These are phyloP conservation scores for Hydrozoanthus gracilis DNA, from an alignment of 92 coral and sea anemone genomes.

Conservation along the genomic window DNA sequence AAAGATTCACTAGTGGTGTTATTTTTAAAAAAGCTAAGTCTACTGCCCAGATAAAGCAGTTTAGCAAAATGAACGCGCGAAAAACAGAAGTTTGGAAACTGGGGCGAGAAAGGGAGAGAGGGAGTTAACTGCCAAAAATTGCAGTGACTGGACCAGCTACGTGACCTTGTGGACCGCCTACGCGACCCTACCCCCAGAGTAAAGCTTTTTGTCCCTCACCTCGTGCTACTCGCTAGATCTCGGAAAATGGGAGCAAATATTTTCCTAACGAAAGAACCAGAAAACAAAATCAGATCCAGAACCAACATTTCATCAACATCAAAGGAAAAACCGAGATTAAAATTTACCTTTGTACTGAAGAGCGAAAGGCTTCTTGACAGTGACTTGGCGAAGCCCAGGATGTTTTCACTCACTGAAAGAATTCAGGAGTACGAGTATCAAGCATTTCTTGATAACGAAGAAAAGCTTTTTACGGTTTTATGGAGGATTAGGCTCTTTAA, in stretches of 20 bases:
- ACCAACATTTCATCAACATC: constrained; percentile 28
- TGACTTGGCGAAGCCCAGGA: background rate
- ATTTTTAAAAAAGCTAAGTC: too few relatives aligned
- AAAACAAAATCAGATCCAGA: constrained; percentile 35
- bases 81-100: background rate
- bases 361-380: background rate
- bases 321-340: constrained; percentile 16
- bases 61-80: too few relatives aligned
- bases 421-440: background rate
- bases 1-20: too few relatives aligned
- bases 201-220: constrained; percentile 32
- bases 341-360: background rate
- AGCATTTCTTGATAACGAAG: background rate
- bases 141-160: constrained; percentile 19
- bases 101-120: constrained; percentile 17
- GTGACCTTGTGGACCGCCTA: constrained; percentile 38
- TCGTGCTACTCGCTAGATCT: background rate
- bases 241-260: constrained; percentile 21
- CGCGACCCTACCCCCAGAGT: constrained; percentile 34
- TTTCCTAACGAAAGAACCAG: background rate
- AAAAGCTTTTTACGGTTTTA: background rate
- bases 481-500: background rate
- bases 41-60: too few relatives aligned
- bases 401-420: background rate
- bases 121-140: constrained; percentile 29